Evolutionary conservation across 2,888 invertebrate genomes (phyloP), one percentile per base, ranked within the genome.

Genomic region (Cryptosula pallasiana): DNA sequence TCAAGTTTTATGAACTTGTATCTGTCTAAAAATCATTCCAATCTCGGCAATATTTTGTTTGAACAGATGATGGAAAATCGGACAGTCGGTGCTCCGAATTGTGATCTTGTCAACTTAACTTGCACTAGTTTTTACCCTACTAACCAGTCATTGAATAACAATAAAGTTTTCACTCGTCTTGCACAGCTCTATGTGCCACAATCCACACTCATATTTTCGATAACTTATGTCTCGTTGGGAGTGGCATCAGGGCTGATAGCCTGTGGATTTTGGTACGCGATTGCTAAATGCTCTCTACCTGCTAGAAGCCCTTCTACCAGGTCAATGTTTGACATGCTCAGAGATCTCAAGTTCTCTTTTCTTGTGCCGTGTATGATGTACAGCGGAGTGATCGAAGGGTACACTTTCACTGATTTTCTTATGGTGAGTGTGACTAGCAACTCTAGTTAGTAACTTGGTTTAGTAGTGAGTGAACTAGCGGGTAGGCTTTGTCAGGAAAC

Each of bases 351-450:
- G 27, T 63, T 20, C 32, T 27, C 25, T 27, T 32, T 63, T 32
- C 32, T 63, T 9, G 2, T 63, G 27, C 63, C 63, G 20, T 63
- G 63, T 32, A 63, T 63, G 63, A n/a, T 27, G 25, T 63, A 63
- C 63, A 63, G 27, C n/a, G 63, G 63, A 3, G 5, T 63, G 5
- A 63, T 63, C 9, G 63, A 63, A 63, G 63, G 63, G 16, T 63
- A 63, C 34, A 34, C 32, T 1, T 63, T 63, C 63, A 25, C 63
- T 13, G 63, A 63, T 63, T 63, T 63, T n/a, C 25, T 34, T 13
- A 13, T 63, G 63, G 63, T 63, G 34, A 63, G 63, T 63, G n/a
- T n/a, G n/a, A n/a, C n/a, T n/a, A n/a, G n/a, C n/a, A n/a, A n/a
- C n/a, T n/a, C n/a, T n/a, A n/a, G n/a, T n/a, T n/a, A n/a, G n/a